Percentiles rank a stretch among this genome's conserved stretches.
These are phyloP conservation scores for Verasper variegatus DNA, from an alignment of 2,113 vertebrate genomes.

Conservation along the genomic window DNA sequence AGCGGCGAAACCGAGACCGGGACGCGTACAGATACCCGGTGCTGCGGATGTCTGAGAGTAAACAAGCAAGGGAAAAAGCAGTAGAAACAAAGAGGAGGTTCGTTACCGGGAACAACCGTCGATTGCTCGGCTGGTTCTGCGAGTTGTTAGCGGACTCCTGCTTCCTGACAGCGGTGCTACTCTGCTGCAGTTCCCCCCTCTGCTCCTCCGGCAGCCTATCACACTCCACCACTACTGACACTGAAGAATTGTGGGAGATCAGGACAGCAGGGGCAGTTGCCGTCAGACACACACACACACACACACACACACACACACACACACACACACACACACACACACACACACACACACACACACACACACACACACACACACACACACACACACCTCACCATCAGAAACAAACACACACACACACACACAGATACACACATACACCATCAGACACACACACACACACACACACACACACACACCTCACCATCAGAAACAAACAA, in stretches of 20 bases:
- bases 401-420: not conserved
- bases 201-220: slow-evolving; percentile 61
- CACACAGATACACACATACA: slow-evolving; percentile 20
- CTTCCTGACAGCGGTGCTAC: slow-evolving; percentile 73
- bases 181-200: slow-evolving; percentile 65
- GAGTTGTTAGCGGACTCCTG: slow-evolving; percentile 51
- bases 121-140: slow-evolving; percentile 45
- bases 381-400: not conserved
- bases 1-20: not conserved
- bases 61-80: no score
- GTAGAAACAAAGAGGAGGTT: not conserved
- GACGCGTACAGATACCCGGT: not conserved
- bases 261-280: slow-evolving; percentile 57
- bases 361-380: slow-evolving; percentile 8
- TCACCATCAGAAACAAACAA: not conserved
- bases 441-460: slow-evolving; percentile 12
- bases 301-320: slow-evolving; percentile 9
- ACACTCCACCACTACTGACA: slow-evolving; percentile 28
- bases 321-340: no score
- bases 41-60: not conserved
- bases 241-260: slow-evolving; percentile 74
- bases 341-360: not conserved
- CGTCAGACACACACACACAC: not conserved
- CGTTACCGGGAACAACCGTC: slow-evolving; percentile 67
- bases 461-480: slow-evolving; percentile 10